Base-by-base conservation (phyloP, 2,888 invertebrate species). In the Drosophila planitibia region DNA sequence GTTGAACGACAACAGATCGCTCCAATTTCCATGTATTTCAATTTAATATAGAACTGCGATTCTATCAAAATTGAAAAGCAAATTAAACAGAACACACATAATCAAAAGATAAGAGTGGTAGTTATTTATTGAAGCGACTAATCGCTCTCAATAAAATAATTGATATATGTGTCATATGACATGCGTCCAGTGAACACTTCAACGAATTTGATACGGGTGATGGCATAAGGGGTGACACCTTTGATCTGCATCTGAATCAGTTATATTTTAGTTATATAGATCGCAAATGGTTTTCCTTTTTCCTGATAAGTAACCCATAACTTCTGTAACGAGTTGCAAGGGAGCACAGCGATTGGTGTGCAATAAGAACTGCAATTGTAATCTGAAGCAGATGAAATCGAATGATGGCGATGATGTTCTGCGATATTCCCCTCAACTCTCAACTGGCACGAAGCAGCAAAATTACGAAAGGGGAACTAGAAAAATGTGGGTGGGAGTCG, bases 381-480 rank as follows among this genome's bases (percentile, higher is more conserved):
- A 89, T 85, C 76, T 63, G 83, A 76, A 73, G 86, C 83, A 86
- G 90, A 85, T 90, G 84, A 83, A 90, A 85, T 71, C 80, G 74
- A 82, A 69, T 76, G 70, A 79, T 74, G 72, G 69, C 60, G 78
- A 78, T 81, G 78, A 83, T 71, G 68, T 71, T 62, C 70, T 69
- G 68, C 70, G 57, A 69, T 72, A 74, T 69, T 57, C 39, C 76
- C 61, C 28, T 28, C 25, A 28, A 22, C 14, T 25, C 28, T 47
- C 28, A 57, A 14, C 57, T 30, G 39, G n/a, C 7, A 7, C 14
- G 16, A 4, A 47, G 25, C 49, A 77, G 62, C 44, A 65, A 35
- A 44, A 60, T 59, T 47, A 25, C 44, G 53, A 66, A 61, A 47
- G 44, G 51, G 30, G 61, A 4, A 12, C 16, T 4, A n/a, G 14